phyloP scores from a whole-genome alignment of 2,113 vertebrate genomes.

The Synodontis membranacea region DNA sequence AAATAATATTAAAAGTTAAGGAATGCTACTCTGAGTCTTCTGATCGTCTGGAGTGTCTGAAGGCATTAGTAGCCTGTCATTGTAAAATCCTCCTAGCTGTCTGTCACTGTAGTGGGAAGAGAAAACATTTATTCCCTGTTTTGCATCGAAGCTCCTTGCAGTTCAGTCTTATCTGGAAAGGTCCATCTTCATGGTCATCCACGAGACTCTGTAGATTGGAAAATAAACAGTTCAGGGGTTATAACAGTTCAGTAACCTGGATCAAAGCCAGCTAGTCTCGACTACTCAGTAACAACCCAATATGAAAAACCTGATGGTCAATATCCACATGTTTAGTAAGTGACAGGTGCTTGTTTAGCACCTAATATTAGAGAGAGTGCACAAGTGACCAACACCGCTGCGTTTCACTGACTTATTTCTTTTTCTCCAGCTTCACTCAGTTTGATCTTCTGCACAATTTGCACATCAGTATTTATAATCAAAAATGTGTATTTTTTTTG shows the following conservation, averaged over 20 bases:
- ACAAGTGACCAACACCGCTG: too few species aligned
- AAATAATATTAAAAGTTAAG: too few species aligned
- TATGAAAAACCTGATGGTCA: neutral
- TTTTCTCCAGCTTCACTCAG: neutral
- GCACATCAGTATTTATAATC: neutral
- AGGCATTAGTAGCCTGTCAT: neutral
- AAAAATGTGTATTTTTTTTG: too few species aligned
- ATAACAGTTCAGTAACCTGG: conserved; percentile 6
- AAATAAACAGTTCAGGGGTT: neutral
- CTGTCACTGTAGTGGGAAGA: conserved; percentile 72
- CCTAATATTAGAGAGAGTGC: neutral
- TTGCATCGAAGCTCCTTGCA: conserved; percentile 83
- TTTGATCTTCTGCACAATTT: neutral
- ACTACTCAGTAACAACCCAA: neutral
- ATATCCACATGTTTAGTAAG: neutral
- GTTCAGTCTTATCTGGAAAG: conserved; percentile 70
- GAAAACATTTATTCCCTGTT: conserved; percentile 88
- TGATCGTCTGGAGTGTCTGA: neutral
- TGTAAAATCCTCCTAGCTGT: neutral
- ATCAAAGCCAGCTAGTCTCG: neutral
- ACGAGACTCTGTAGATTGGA: conserved; percentile 72
- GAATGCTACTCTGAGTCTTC: neutral
- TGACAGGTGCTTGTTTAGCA: neutral
- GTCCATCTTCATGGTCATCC: conserved; percentile 81
- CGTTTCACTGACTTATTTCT: neutral